phyloP scores from a whole-genome alignment of 2,113 vertebrate species.

The Panthera tigris region DNA sequence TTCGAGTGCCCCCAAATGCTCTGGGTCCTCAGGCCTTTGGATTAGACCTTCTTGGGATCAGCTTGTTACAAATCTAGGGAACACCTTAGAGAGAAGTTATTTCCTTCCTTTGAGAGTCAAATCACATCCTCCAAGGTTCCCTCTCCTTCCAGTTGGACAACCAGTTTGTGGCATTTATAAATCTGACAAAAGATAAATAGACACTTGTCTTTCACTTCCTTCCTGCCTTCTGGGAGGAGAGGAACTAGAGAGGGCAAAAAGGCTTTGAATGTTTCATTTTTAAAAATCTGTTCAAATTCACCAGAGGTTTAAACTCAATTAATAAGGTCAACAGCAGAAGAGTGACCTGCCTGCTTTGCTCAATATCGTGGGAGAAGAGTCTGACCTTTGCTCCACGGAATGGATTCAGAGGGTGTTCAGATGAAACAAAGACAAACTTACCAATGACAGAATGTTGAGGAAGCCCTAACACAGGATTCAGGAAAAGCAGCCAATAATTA shows the following conservation, averaged over 20 bases:
- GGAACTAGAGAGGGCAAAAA: background rate
- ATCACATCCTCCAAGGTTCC: background rate
- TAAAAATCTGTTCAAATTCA: constrained; percentile 48
- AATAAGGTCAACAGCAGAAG: constrained; percentile 50
- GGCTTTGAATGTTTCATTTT: constrained; percentile 42
- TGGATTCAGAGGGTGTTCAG: background rate
- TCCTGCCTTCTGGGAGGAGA: background rate
- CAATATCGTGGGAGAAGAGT: constrained; percentile 33
- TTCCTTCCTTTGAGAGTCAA: background rate
- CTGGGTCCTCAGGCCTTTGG: background rate
- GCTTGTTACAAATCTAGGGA: background rate
- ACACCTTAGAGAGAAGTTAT: background rate
- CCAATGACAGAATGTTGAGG: background rate
- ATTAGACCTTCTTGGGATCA: background rate
- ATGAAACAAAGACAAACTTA: constrained; percentile 2
- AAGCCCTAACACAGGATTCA: background rate
- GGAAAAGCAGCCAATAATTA: background rate
- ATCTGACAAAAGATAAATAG: constrained; percentile 24
- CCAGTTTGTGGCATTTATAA: background rate
- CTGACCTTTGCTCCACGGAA: background rate
- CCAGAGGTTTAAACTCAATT: constrained; percentile 66
- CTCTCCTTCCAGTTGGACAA: background rate
- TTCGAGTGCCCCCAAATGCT: background rate
- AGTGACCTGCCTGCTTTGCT: constrained; percentile 37
- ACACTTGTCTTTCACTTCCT: constrained; percentile 27